These are phyloP conservation scores for Callopanchax toddi DNA, from an alignment of 2,113 vertebrate species.

Conservation along the genomic window DNA sequence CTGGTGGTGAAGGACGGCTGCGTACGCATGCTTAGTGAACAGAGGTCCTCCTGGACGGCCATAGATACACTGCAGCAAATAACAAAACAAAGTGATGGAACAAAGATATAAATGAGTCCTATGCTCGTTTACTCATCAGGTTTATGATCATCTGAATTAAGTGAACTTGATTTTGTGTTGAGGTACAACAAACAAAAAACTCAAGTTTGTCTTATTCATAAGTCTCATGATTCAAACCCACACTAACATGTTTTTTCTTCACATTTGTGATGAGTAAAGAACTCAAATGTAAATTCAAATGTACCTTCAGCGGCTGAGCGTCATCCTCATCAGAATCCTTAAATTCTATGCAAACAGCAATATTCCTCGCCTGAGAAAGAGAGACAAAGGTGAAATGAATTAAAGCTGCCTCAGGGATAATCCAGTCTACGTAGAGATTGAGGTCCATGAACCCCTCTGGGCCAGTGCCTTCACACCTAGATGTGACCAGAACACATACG, in stretches of 20 bases:
- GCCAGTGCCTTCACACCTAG: too few relatives aligned
- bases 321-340: conserved; percentile 94
- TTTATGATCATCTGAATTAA: too few relatives aligned
- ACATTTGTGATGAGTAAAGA: neutral
- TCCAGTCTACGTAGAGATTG: too few relatives aligned
- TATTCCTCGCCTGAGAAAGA: conserved; percentile 90
- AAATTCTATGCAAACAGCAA: conserved; percentile 94
- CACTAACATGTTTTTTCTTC: neutral
- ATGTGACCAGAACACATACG: too few relatives aligned
- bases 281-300: conserved; percentile 29
- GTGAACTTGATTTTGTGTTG: neutral
- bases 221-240: neutral
- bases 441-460: too few relatives aligned
- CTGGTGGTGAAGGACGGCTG: conserved; percentile 93
- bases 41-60: conserved; percentile 89
- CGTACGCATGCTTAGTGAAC: conserved; percentile 88
- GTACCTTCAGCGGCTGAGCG: conserved; percentile 88
- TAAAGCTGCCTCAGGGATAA: neutral
- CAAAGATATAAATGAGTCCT: neutral
- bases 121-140: neutral
- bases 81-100: conserved; percentile 5
- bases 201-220: too few relatives aligned
- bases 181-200: neutral
- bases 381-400: neutral
- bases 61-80: conserved; percentile 88